phyloP scores from a whole-genome alignment of 1,140 invertebrate species.

The Acromyrmex heyeri region DNA sequence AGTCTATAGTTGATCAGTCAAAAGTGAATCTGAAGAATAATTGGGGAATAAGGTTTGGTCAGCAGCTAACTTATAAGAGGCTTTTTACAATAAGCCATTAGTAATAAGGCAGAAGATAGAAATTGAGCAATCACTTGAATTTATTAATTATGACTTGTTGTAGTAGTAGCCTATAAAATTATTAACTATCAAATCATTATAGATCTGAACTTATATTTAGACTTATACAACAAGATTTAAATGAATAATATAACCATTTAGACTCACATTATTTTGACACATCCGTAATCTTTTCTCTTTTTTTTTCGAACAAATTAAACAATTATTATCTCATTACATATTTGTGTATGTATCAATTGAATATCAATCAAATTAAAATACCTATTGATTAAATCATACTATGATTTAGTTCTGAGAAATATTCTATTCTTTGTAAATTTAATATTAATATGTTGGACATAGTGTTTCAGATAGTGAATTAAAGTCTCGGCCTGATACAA shows the following conservation, averaged over 20 bases:
- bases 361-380: neutral
- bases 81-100: too few species aligned
- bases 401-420: neutral
- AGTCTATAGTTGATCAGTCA: too few species aligned
- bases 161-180: too few species aligned
- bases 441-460: constrained; percentile 38
- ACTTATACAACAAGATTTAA: too few species aligned
- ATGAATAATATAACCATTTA: neutral
- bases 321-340: neutral
- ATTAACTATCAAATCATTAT: too few species aligned
- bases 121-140: too few species aligned
- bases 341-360: neutral
- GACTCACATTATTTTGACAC: neutral
- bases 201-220: too few species aligned
- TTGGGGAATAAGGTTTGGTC: too few species aligned
- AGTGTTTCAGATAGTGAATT: constrained; percentile 86
- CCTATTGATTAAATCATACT: neutral
- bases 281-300: neutral
- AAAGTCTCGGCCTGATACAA: constrained; percentile 89
- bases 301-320: neutral
- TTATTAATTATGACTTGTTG: too few species aligned
- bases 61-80: too few species aligned
- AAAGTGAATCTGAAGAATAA: too few species aligned
- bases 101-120: too few species aligned
- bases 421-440: constrained; percentile 2